A percentile compares a stretch with the other conserved stretches of the same genome.
These are phyloP conservation scores for Antennarius maculatus DNA, from an alignment of 2,797 vertebrate species.

Conservation along the genomic window DNA sequence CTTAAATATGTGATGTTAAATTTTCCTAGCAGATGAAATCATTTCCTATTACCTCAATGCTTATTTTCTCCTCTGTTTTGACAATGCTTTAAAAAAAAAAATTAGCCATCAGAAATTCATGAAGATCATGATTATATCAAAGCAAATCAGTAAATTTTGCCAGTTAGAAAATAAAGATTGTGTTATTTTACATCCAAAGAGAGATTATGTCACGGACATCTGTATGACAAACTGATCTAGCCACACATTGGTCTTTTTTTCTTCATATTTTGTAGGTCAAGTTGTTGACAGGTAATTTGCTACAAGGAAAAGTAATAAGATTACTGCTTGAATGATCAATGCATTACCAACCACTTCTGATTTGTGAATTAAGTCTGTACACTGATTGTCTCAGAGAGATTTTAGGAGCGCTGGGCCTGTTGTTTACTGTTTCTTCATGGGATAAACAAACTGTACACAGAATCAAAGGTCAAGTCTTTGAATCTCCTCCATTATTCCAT, in stretches of 20 bases:
- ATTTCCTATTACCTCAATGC: constrained; percentile 8
- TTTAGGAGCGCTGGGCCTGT: constrained; percentile 31
- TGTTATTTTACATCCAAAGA: constrained; percentile 7
- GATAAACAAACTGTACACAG: constrained; percentile 26
- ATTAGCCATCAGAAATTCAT: neutral
- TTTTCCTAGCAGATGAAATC: neutral
- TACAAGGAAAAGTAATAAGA: constrained; percentile 19
- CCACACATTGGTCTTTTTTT: constrained; percentile 3
- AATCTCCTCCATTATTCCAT: constrained; percentile 40
- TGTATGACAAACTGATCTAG: neutral
- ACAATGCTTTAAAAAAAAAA: neutral
- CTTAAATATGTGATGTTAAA: constrained; percentile 9
- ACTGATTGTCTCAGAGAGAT: constrained; percentile 49
- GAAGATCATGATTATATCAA: constrained; percentile 17
- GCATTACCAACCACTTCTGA: constrained; percentile 42
- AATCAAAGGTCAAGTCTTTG: constrained; percentile 26
- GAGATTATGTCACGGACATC: neutral
- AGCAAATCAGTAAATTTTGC: neutral
- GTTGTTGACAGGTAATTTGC: neutral
- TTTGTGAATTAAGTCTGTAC: constrained; percentile 33
- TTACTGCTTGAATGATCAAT: constrained; percentile 38
- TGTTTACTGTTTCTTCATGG: constrained; percentile 12
- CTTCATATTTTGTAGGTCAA: constrained; percentile 12
- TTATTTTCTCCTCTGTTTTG: constrained; percentile 19
- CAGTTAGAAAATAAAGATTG: neutral